Evolutionary conservation across 2,113 vertebrate genomes (phyloP).

Genomic region (Malurus elegans): DNA sequence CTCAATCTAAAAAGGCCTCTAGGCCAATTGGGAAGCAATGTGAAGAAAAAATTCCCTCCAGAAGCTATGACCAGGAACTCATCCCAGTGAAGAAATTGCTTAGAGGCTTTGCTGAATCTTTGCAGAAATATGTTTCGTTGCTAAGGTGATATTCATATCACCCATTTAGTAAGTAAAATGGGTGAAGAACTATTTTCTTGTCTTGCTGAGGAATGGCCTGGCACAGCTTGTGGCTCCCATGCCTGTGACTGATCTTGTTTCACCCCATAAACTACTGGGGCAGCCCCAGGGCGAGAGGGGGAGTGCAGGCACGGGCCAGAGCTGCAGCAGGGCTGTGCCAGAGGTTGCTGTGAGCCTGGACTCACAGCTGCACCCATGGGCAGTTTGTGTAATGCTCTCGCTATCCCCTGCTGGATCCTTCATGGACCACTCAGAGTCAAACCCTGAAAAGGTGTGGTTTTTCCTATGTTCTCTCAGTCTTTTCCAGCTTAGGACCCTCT

Average conservation of each 20-base stretch:
- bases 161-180: background rate
- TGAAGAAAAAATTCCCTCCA: background rate
- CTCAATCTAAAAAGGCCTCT: background rate
- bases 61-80: background rate
- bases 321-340: background rate
- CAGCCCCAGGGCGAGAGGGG: background rate
- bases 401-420: background rate
- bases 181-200: background rate
- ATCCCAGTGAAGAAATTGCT: background rate
- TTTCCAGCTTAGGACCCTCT: background rate
- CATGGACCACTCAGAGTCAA: background rate
- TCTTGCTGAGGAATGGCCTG: background rate
- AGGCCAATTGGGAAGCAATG: background rate
- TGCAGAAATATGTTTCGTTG: background rate
- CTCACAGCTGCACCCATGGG: rapidly evolving
- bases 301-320: background rate
- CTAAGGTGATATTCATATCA: background rate
- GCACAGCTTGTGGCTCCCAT: background rate
- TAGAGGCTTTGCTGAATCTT: background rate
- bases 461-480: background rate
- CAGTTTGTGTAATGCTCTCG: background rate
- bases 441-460: background rate
- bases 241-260: background rate
- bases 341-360: rapidly evolving
- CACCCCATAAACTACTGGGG: background rate